These are phyloP conservation scores for Lepisosteus osseus DNA, from an alignment of 2,113 vertebrate genomes.

Conservation along the genomic window DNA sequence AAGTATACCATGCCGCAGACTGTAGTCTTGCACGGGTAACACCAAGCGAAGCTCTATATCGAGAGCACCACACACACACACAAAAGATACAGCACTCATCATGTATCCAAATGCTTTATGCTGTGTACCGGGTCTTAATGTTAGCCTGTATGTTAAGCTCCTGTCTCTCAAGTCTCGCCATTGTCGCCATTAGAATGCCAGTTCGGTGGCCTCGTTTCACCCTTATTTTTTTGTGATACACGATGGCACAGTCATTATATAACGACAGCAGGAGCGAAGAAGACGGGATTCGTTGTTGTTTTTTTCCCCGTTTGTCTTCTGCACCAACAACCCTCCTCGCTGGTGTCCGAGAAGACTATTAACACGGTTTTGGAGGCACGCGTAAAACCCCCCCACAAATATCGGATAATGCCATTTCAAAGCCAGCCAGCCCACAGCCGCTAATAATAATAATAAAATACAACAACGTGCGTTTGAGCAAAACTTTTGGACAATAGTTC, in stretches of 20 bases:
- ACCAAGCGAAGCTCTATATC: neutral
- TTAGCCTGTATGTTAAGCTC: neutral
- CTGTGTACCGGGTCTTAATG: neutral
- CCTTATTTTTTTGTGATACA: constrained; percentile 10
- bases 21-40: no score
- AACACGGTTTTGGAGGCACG: no score
- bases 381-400: no score
- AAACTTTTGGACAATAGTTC: no score
- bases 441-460: no score
- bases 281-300: neutral
- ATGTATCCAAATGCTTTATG: neutral
- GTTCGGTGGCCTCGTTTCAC: constrained; percentile 12
- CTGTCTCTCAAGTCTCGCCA: constrained; percentile 3
- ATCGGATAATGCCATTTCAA: no score
- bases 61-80: neutral
- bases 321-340: no score
- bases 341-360: no score
- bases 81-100: neutral
- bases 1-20: no score
- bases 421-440: no score
- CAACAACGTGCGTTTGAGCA: no score
- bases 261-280: constrained; percentile 5
- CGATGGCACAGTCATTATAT: constrained; percentile 13
- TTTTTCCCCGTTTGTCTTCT: no score
- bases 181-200: constrained; percentile 9